Evolutionary conservation across 2,888 invertebrate genomes (phyloP).

Genomic region (Trissolcus brochymenae): DNA sequence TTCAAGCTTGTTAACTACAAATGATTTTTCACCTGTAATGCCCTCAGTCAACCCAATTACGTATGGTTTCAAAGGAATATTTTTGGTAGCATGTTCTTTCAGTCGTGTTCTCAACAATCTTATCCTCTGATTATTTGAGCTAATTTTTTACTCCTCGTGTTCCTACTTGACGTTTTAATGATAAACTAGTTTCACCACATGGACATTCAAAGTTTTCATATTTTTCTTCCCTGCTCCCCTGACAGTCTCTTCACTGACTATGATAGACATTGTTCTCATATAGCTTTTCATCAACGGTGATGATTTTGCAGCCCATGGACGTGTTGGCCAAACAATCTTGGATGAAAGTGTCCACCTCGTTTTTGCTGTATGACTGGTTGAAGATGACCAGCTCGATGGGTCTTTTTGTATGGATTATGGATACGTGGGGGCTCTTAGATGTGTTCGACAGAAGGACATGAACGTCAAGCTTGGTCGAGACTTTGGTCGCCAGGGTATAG

Average conservation of each 20-base stretch:
- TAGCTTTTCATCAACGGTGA: slow-evolving; percentile 68
- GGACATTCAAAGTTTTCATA: slow-evolving; percentile 82
- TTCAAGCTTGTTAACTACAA: slow-evolving; percentile 82
- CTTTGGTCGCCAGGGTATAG: slow-evolving; percentile 78
- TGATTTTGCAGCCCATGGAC: slow-evolving; percentile 74
- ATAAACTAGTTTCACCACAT: slow-evolving; percentile 85
- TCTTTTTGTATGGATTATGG: slow-evolving; percentile 78
- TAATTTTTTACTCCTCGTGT: slow-evolving; percentile 92
- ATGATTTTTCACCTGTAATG: slow-evolving; percentile 93
- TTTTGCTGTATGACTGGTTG: slow-evolving; percentile 80
- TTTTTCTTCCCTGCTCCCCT: slow-evolving; percentile 86
- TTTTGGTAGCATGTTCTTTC: slow-evolving; percentile 77
- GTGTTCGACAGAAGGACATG: slow-evolving; percentile 82
- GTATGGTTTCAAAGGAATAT: slow-evolving; percentile 81
- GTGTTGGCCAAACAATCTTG: slow-evolving; percentile 75
- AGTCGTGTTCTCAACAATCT: slow-evolving; percentile 88
- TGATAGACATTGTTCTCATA: slow-evolving; percentile 39
- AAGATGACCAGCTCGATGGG: slow-evolving; percentile 87
- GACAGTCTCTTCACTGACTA: slow-evolving; percentile 88
- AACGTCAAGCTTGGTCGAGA: slow-evolving; percentile 82
- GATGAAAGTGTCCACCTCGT: slow-evolving; percentile 74
- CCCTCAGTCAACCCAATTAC: slow-evolving; percentile 97
- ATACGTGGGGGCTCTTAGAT: slow-evolving; percentile 77
- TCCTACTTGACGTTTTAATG: slow-evolving; percentile 77
- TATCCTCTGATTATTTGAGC: slow-evolving; percentile 93